Evolutionary conservation across 1,140 invertebrate species (phyloP).

Genomic region (Ptiloglossa arizonensis): DNA sequence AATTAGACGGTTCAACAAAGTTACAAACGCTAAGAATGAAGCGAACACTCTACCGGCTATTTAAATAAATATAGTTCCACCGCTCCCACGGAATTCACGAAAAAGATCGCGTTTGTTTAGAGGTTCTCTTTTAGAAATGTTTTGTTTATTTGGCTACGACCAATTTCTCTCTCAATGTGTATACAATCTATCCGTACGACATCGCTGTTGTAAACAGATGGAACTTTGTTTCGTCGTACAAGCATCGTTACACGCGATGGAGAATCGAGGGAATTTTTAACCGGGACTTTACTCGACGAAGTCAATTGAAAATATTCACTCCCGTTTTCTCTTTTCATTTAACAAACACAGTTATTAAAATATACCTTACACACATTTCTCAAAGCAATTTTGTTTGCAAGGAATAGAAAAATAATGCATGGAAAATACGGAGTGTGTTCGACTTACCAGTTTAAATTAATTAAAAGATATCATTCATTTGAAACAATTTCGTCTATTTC

Average conservation of each 20-base stretch:
- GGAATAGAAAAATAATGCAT: too few relatives aligned
- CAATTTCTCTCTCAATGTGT: slow-evolving; percentile 18
- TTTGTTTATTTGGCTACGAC: slow-evolving; percentile 22
- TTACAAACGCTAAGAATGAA: neutral
- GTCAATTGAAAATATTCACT: too few relatives aligned
- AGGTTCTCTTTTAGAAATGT: neutral
- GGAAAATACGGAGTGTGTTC: too few relatives aligned
- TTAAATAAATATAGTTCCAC: slow-evolving; percentile 31
- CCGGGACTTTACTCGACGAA: too few relatives aligned
- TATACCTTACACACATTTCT: too few relatives aligned
- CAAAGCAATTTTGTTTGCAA: too few relatives aligned
- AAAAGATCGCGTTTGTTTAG: slow-evolving; percentile 9
- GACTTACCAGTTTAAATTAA: too few relatives aligned
- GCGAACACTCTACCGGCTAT: neutral
- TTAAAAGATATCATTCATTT: too few relatives aligned
- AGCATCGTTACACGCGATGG: too few relatives aligned
- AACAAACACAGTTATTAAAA: too few relatives aligned
- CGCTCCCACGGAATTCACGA: neutral
- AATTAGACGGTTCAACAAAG: neutral
- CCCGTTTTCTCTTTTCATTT: too few relatives aligned
- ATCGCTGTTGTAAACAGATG: neutral
- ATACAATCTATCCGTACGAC: neutral
- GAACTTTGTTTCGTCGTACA: neutral
- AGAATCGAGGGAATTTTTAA: neutral
- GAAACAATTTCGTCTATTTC: too few relatives aligned